Conservation (phyloP, 2,797 vertebrate genomes). For the Esox lucius region DNA sequence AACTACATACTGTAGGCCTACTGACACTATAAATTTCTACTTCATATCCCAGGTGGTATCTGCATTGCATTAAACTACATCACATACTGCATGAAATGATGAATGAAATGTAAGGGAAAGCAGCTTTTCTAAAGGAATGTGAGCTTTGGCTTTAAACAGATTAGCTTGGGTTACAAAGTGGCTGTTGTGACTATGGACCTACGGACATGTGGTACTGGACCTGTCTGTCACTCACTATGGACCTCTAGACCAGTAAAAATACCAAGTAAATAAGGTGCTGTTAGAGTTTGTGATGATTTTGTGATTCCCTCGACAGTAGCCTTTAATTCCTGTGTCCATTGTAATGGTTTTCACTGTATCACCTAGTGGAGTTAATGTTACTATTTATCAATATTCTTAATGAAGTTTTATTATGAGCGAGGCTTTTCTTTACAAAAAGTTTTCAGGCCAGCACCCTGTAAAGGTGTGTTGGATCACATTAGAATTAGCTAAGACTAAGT, state of each 20-base stretch:
- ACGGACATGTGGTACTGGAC: neutral
- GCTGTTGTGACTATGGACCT: neutral
- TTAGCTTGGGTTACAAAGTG: neutral
- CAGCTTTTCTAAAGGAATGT: constrained; percentile 37
- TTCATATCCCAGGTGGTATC: constrained; percentile 1
- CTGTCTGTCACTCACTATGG: neutral
- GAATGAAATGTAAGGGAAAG: constrained; percentile 35
- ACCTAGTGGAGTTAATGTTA: neutral
- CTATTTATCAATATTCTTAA: neutral
- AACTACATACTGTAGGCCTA: neutral
- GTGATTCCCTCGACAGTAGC: neutral
- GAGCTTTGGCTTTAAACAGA: constrained; percentile 24
- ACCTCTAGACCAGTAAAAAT: neutral
- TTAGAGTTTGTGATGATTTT: neutral
- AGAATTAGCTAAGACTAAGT: too few relatives aligned
- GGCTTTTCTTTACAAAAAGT: too few relatives aligned
- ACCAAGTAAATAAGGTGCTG: neutral
- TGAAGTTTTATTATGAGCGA: neutral
- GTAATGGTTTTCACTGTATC: neutral
- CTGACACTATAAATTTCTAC: neutral
- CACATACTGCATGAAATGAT: constrained; percentile 7
- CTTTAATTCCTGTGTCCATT: neutral
- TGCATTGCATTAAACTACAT: too few relatives aligned
- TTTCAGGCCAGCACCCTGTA: too few relatives aligned
- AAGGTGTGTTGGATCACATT: too few relatives aligned